Conservation (phyloP, 2,888 invertebrate species). For the Germaria angustata region DNA sequence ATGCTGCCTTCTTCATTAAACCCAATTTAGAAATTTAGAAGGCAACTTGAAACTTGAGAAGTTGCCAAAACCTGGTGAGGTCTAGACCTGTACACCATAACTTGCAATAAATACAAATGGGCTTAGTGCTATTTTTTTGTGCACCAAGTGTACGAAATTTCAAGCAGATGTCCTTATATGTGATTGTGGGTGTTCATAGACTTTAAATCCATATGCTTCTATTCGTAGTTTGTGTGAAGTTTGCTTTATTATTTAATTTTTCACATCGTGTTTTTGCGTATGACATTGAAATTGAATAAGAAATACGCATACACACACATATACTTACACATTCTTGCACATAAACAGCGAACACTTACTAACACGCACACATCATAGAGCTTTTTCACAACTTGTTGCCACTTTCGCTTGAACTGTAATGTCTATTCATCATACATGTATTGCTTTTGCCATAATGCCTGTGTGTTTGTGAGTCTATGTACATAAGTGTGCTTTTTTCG, state of each 20-base stretch:
- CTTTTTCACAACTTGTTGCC: conserved; percentile 78
- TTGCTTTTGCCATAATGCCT: background rate
- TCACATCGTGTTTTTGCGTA: conserved; percentile 39
- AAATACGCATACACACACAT: background rate
- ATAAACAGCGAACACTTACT: too few relatives aligned
- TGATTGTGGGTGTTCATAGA: conserved; percentile 7
- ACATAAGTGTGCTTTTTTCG: too few relatives aligned
- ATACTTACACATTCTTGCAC: background rate
- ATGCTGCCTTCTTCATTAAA: too few relatives aligned
- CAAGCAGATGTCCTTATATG: background rate
- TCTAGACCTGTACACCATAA: too few relatives aligned
- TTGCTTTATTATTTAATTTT: conserved; percentile 7
- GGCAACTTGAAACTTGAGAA: too few relatives aligned
- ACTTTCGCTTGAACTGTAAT: conserved; percentile 64
- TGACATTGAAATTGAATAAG: conserved; percentile 62
- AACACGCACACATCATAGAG: conserved; percentile 1
- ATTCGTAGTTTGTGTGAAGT: conserved; percentile 3
- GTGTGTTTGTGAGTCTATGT: background rate
- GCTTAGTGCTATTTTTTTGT: background rate
- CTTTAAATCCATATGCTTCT: conserved; percentile 47
- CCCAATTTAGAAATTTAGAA: too few relatives aligned
- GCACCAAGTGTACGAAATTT: background rate
- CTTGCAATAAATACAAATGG: too few relatives aligned
- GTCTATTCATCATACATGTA: background rate
- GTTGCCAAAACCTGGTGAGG: too few relatives aligned